Evolutionary conservation across 1,140 invertebrate genomes (phyloP), one percentile per base, ranked within the genome.

Genomic region (Macrotrachela quadricornifera): DNA sequence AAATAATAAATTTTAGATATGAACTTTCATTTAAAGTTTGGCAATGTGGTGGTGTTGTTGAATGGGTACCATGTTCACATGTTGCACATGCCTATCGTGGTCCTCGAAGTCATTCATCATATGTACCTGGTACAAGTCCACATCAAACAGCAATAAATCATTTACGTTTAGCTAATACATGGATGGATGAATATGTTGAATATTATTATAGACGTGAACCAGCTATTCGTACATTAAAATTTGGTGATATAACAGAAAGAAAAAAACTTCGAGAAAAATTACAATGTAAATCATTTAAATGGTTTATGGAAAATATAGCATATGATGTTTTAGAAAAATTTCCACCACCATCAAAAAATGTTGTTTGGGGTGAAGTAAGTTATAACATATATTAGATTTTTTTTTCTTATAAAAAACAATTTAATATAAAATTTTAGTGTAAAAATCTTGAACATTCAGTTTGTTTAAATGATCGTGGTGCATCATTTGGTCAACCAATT

Each of bases 1-100:
- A 78, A 91, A 55, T 91, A 99, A 70, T 95, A 96, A 78, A 92
- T 55, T 91, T 97, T 70, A 95, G 96, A 65, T 96, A 95, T 67
- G 91, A 96, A 70, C 65, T 30, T 30, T 30, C 21, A 30, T 30
- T 30, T 30, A 58, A 77, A 76, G 87, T 95, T 55, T 97, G 92
- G 92, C 90, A 95, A 67, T 97, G 92, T 69, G 91, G 92, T 21
- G 92, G 92, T 38, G 85, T 81, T 59, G 88, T 97, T 57, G 78
- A 90, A 61, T 97, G 92, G 88, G 92, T 97, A 3, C 92, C 92
- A 0, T 99, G 92, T 67, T 95, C 88, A 0, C 76, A 86, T 54
- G 91, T 97, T 1, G 92, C 91, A 0, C 92, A 99, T 64, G 86
- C 97, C 15, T 99, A 97, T 57, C 48, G 68, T 76, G 54, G 54